These are phyloP conservation scores for Ischnus inquisitorius DNA, from an alignment of 2,888 invertebrate species.

Conservation along the genomic window DNA sequence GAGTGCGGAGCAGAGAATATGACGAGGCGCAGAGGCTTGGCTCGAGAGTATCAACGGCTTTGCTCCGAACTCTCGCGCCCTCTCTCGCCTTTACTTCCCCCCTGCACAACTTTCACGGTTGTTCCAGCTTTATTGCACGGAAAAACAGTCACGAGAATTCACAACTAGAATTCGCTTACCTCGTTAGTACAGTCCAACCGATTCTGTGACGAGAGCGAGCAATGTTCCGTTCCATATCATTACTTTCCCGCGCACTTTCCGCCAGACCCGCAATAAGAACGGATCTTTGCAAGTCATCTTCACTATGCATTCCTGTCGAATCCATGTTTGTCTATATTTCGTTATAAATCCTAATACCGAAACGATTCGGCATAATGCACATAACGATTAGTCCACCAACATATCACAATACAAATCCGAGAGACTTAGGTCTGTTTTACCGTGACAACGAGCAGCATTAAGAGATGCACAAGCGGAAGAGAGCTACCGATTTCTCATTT, in stretches of 20 bases:
- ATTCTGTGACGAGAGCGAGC: no score
- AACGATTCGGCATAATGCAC: no score
- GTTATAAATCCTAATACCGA: no score
- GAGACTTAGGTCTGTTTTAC: not conserved
- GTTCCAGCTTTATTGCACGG: constrained; percentile 61
- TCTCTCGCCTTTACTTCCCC: constrained; percentile 15
- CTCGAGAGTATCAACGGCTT: constrained; percentile 21
- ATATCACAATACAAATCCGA: not conserved
- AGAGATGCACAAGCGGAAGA: not conserved
- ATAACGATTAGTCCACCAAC: no score
- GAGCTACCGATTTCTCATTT: constrained; percentile 41
- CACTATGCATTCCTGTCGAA: no score
- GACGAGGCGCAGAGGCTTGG: constrained; percentile 28
- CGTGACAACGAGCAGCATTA: not conserved
- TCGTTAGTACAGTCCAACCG: no score
- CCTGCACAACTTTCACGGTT: constrained; percentile 11
- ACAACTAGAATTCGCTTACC: constrained; percentile 18
- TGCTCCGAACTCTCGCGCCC: constrained; percentile 29
- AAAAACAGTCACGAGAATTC: constrained; percentile 59
- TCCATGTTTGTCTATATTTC: no score
- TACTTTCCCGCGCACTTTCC: no score
- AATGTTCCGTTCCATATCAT: no score
- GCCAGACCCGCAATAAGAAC: no score
- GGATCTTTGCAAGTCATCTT: no score
- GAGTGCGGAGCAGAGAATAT: constrained; percentile 24